Conservation (phyloP, 2,888 invertebrate species). For the Erebia palarica region DNA sequence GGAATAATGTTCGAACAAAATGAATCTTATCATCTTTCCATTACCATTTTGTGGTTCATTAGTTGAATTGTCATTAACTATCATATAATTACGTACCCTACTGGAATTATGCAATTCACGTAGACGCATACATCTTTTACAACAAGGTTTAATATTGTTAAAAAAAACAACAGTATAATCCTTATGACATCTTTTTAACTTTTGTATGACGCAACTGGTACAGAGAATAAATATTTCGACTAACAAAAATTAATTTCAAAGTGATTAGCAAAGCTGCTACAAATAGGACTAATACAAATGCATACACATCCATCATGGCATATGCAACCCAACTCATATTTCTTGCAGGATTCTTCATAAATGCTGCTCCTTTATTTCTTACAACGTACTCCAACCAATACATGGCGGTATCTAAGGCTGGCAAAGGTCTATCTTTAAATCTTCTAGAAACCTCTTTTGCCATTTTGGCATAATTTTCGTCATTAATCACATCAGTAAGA, state of each 20-base stretch:
- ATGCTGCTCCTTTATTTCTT: conserved; percentile 78
- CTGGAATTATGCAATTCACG: no score
- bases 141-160: no score
- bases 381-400: conserved; percentile 83
- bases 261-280: background rate
- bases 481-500: conserved; percentile 63
- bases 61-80: no score
- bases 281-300: conserved; percentile 36
- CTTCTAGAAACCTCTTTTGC: conserved; percentile 67
- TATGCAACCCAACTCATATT: conserved; percentile 68
- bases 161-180: no score
- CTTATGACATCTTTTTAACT: background rate
- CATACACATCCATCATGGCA: conserved; percentile 72
- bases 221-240: background rate
- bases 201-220: background rate
- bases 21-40: no score
- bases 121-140: no score
- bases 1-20: no score
- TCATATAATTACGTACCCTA: no score
- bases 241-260: background rate
- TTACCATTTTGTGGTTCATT: no score
- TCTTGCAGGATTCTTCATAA: conserved; percentile 75
- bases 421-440: conserved; percentile 80
- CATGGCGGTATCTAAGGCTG: conserved; percentile 73
- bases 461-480: conserved; percentile 58